phyloP scores from a whole-genome alignment of 2,797 vertebrate species.

The Silurus aristotelis region DNA sequence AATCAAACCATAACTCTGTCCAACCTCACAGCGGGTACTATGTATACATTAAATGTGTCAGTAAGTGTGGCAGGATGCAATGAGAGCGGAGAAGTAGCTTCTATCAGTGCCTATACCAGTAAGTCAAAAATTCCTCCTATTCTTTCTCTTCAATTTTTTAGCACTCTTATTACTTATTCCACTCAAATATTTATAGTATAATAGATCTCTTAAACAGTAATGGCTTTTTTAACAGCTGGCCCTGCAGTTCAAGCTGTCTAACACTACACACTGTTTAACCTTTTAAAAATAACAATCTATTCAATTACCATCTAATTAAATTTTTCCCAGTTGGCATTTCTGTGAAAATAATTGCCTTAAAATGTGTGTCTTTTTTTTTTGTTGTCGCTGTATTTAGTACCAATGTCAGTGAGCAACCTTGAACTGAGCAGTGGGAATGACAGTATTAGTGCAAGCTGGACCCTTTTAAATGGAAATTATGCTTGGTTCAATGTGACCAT shows the following conservation, averaged over 20 bases:
- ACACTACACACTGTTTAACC: neutral
- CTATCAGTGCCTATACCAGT: slow-evolving; percentile 37
- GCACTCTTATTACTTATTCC: neutral
- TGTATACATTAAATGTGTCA: slow-evolving; percentile 32
- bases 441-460: neutral
- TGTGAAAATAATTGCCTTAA: neutral
- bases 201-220: neutral
- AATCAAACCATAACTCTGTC: fast-evolving
- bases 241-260: neutral
- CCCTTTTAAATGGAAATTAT: neutral
- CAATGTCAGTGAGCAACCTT: neutral
- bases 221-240: neutral
- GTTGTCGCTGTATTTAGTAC: slow-evolving; percentile 5
- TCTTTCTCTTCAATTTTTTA: neutral
- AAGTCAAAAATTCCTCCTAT: slow-evolving; percentile 10
- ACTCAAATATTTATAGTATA: neutral
- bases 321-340: neutral
- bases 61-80: neutral
- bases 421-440: neutral
- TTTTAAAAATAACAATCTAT: neutral
- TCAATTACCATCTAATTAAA: neutral
- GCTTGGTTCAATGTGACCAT: neutral
- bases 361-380: neutral
- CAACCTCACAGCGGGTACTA: neutral
- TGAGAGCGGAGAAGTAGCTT: neutral